phyloP scores from a whole-genome alignment of 2,888 invertebrate species.

The Ophion slaviceki region DNA sequence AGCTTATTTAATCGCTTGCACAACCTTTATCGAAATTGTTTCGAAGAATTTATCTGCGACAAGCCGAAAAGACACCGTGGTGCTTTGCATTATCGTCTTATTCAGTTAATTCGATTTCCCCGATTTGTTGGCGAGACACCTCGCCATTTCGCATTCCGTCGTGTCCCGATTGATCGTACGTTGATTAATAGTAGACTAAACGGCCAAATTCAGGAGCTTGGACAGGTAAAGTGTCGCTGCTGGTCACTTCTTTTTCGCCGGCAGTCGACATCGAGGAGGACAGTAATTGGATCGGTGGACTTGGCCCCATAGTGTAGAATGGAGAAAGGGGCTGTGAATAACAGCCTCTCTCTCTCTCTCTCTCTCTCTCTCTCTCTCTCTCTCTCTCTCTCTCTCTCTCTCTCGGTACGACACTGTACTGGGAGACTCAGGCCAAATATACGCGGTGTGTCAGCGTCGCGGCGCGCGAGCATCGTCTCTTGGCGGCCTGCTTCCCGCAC shows the following conservation, averaged over 20 bases:
- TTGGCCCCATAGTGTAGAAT: neutral
- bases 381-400: slow-evolving; percentile 7
- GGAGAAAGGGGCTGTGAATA: neutral
- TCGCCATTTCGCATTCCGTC: neutral
- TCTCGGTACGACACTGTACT: slow-evolving; percentile 28
- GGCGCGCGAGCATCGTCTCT: slow-evolving; percentile 76
- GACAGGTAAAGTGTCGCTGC: neutral
- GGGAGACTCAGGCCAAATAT: slow-evolving; percentile 79
- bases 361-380: too few relatives aligned
- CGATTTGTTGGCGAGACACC: too few relatives aligned
- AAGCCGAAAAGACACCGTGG: neutral
- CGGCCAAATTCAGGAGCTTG: neutral
- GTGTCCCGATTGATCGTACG: neutral
- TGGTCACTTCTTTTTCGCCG: neutral
- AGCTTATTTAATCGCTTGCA: neutral
- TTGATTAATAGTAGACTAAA: neutral
- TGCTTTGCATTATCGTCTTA: neutral
- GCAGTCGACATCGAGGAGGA: neutral
- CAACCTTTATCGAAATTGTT: neutral
- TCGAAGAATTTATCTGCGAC: neutral
- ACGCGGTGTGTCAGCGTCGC: slow-evolving; percentile 83
- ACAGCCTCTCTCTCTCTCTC: neutral
- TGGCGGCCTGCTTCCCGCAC: slow-evolving; percentile 74
- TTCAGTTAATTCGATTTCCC: neutral
- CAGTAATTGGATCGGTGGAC: neutral